Evolutionary conservation across 2,888 invertebrate species (phyloP).

Genomic region (Latrodectus elegans): DNA sequence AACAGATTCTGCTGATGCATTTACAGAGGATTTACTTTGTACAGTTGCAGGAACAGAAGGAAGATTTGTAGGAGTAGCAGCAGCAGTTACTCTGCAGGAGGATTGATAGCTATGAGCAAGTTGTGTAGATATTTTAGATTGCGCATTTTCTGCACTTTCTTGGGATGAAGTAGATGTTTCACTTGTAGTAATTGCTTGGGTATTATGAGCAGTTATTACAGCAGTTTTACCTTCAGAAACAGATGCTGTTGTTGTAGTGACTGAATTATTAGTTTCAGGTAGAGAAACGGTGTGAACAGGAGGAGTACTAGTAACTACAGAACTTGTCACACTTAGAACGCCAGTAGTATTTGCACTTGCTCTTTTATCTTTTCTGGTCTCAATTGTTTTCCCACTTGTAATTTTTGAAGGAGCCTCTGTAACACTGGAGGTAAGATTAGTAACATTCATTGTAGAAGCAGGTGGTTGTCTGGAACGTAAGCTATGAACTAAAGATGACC

Average conservation of each 20-base stretch:
- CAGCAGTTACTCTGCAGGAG: slow-evolving; percentile 27
- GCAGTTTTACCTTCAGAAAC: slow-evolving; percentile 31
- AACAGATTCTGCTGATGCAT: slow-evolving; percentile 11
- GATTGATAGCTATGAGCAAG: slow-evolving; percentile 43
- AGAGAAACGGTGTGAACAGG: not conserved
- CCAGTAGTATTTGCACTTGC: slow-evolving; percentile 13
- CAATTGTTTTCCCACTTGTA: not conserved
- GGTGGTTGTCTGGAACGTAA: slow-evolving; percentile 32
- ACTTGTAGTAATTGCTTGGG: slow-evolving; percentile 11
- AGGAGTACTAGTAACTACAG: slow-evolving; percentile 21
- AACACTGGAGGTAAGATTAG: not conserved
- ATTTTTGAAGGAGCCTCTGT: not conserved
- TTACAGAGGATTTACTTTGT: slow-evolving; percentile 22
- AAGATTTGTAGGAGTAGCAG: slow-evolving; percentile 34
- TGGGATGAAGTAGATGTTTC: not conserved
- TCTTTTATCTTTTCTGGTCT: slow-evolving; percentile 20
- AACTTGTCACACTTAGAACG: slow-evolving; percentile 45
- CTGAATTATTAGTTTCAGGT: slow-evolving; percentile 1
- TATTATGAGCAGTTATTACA: slow-evolving; percentile 18
- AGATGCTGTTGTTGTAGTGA: slow-evolving; percentile 13
- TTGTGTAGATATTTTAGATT: slow-evolving; percentile 31
- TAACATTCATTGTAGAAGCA: not conserved
- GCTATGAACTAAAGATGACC: slow-evolving; percentile 29
- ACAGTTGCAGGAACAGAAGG: slow-evolving; percentile 26
- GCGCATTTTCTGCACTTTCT: slow-evolving; percentile 1